These are phyloP conservation scores for Esox niger DNA, from an alignment of 2,113 vertebrate species.

Conservation along the genomic window DNA sequence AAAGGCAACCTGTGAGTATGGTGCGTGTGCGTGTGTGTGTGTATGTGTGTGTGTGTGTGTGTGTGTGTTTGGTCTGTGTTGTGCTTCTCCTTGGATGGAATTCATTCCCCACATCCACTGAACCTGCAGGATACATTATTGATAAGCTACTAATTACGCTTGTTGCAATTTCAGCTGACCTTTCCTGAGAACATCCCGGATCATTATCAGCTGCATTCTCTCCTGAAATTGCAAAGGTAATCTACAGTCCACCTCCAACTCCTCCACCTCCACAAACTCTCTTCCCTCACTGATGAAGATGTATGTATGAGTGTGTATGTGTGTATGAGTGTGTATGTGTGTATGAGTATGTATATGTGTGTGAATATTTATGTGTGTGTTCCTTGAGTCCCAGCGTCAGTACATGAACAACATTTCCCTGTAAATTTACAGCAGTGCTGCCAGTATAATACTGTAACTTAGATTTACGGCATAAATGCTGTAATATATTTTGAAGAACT, in stretches of 20 bases:
- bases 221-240: slow-evolving; percentile 67
- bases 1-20: slow-evolving; percentile 13
- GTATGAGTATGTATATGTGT: not conserved
- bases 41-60: slow-evolving; percentile 52
- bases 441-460: too few species aligned
- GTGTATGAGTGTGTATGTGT: too few species aligned
- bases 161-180: slow-evolving; percentile 73
- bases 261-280: slow-evolving; percentile 2
- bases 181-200: slow-evolving; percentile 69
- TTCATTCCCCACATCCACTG: slow-evolving; percentile 42
- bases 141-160: slow-evolving; percentile 74
- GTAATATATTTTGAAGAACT: too few species aligned
- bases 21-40: slow-evolving; percentile 56
- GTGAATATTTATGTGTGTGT: not conserved
- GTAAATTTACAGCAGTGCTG: too few species aligned
- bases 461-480: too few species aligned
- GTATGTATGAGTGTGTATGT: too few species aligned
- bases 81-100: slow-evolving; percentile 32
- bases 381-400: too few species aligned
- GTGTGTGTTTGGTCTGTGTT: slow-evolving; percentile 52
- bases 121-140: slow-evolving; percentile 69
- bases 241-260: slow-evolving; percentile 53
- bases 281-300: not conserved
- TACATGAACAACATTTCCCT: too few species aligned
- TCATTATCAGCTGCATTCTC: slow-evolving; percentile 67